Conservation (phyloP, 2,113 vertebrate genomes). For the Empidonax alnorum region DNA sequence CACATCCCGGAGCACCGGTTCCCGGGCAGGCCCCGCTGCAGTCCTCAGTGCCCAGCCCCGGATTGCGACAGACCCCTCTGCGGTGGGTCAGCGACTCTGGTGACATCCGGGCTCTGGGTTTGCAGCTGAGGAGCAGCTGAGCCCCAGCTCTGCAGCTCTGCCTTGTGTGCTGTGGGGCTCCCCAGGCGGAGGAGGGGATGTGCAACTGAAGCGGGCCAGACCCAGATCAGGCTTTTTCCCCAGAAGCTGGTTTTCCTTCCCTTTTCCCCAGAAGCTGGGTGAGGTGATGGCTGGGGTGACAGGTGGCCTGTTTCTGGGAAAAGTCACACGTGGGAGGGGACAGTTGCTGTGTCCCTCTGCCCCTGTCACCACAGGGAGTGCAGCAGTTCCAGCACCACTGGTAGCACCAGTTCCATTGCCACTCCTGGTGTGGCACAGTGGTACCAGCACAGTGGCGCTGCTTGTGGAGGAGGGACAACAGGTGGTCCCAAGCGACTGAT, state of each 20-base stretch:
- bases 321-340: fast-evolving
- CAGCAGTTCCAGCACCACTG: fast-evolving
- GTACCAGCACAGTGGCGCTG: fast-evolving
- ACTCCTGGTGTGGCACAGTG: not conserved
- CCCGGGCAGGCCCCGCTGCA: not conserved
- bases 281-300: fast-evolving
- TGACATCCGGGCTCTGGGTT: not conserved
- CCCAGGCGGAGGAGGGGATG: fast-evolving
- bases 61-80: not conserved
- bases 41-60: not conserved
- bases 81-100: fast-evolving
- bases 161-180: not conserved
- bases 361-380: fast-evolving
- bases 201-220: not conserved
- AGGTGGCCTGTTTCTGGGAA: not conserved
- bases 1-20: not conserved
- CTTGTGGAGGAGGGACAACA: fast-evolving
- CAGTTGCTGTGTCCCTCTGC: not conserved
- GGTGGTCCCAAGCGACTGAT: not conserved
- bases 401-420: fast-evolving
- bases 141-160: not conserved
- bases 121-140: not conserved
- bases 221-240: not conserved
- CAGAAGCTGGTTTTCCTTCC: not conserved
- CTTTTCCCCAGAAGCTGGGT: not conserved